Evolutionary conservation across 2,888 invertebrate genomes (phyloP), one percentile per base, ranked within the genome.

Genomic region (Schizaphis graminum): DNA sequence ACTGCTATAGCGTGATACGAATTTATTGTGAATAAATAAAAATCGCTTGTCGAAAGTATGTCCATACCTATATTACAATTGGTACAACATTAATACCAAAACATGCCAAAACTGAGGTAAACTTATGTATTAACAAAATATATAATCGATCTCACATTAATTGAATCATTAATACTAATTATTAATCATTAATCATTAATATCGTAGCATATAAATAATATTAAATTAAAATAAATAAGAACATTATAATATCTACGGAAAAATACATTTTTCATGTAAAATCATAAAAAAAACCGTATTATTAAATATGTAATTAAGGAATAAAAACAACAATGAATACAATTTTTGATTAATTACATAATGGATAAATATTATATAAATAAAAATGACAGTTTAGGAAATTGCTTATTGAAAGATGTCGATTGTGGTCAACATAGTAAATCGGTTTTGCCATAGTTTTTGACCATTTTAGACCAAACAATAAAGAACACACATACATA

Each of bases 401-500:
- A 77, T 91, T 77, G 7, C 53, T 41, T 84, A 91, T 84, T 84
- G 41, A 77, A n/a, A 53, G 24, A n/a, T 53, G 41, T 13, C 24
- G n/a, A n/a, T 35, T 24, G 47, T 35, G 26, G 8, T 41, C 28
- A 53, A 41, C 3, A 11, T 56, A 56, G 28, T 56, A 91, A 77
- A 91, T 91, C 28, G 10, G 21, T n/a, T 56, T 84, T 41, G 0
- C 24, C 7, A 41, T 41, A 84, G 77, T 84, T 85, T 77, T 86
- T 61, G 61, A 92, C 35, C 85, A 47, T 91, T 91, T 91, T 28
- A n/a, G 26, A 56, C 11, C 11, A 5, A 56, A 85, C 91, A 86
- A 86, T 86, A 86, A 91, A 92, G 91, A 85, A 91, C 35, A 47
- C 56, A 86, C 84, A n/a, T 35, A 24, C 24, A 61, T 44, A 47